Conservation (phyloP, 2,113 vertebrate genomes). For the Neolamprologus hecqui region DNA sequence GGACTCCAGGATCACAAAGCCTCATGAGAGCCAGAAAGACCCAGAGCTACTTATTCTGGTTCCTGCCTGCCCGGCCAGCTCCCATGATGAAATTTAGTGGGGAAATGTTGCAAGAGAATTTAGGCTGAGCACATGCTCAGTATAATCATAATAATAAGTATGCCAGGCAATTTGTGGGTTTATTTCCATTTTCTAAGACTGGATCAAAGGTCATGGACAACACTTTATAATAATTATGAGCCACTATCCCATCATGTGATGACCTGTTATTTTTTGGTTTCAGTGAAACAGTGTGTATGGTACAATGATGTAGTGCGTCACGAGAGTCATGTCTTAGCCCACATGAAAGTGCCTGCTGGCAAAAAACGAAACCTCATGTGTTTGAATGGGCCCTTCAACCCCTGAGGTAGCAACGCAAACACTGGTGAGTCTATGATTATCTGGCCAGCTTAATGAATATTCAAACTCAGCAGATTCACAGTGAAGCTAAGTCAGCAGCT, state of each 20-base stretch:
- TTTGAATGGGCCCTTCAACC: slow-evolving; percentile 24
- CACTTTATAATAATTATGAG: background rate
- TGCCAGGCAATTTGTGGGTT: background rate
- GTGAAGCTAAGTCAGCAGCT: slow-evolving; percentile 56
- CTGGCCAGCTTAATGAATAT: slow-evolving; percentile 56
- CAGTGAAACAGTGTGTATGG: background rate
- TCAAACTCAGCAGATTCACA: slow-evolving; percentile 47
- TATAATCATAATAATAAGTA: background rate
- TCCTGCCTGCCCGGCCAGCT: slow-evolving; percentile 12
- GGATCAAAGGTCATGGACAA: background rate
- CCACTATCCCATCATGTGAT: background rate
- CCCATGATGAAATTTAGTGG: slow-evolving; percentile 17
- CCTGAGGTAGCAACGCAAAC: slow-evolving; percentile 40
- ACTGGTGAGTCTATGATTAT: slow-evolving; percentile 35
- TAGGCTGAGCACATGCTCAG: background rate
- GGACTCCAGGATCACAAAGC: slow-evolving; percentile 12
- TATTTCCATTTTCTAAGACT: background rate
- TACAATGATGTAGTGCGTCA: background rate
- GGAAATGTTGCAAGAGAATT: background rate
- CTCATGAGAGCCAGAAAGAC: slow-evolving; percentile 5
- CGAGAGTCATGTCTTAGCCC: background rate
- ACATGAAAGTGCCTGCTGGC: slow-evolving; percentile 6
- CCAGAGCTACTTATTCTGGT: slow-evolving; percentile 35
- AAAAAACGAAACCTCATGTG: slow-evolving; percentile 10
- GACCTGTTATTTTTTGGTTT: background rate